These are phyloP conservation scores for Dascillus cervinus DNA, from an alignment of 2,888 invertebrate species.

Conservation along the genomic window DNA sequence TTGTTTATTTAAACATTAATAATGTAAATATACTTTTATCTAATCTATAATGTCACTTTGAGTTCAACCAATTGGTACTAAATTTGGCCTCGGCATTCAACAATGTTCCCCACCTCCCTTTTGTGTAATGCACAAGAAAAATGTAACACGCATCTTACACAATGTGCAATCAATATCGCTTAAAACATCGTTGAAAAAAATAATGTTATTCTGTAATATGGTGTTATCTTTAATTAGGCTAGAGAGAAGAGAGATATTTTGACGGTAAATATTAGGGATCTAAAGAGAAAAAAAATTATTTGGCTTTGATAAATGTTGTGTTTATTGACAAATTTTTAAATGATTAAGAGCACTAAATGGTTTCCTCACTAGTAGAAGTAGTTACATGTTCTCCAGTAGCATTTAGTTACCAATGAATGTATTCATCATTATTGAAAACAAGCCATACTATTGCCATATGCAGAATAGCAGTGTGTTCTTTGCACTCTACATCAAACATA, in stretches of 20 bases:
- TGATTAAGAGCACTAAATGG: conserved; percentile 22
- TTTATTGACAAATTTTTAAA: conserved; percentile 10
- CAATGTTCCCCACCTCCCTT: conserved; percentile 16
- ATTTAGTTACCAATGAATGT: conserved; percentile 22
- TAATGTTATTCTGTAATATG: conserved; percentile 25
- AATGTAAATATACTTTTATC: conserved; percentile 18
- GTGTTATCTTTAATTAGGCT: conserved; percentile 21
- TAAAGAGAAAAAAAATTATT: no score
- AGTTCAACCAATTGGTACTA: conserved; percentile 11
- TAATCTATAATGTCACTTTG: no score
- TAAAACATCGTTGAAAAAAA: conserved; percentile 14
- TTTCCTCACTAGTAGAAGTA: conserved; percentile 24
- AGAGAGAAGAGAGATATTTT: no score
- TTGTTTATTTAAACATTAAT: conserved; percentile 13
- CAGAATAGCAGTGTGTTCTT: conserved; percentile 20
- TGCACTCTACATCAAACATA: background rate
- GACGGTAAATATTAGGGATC: no score
- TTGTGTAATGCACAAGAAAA: conserved; percentile 16
- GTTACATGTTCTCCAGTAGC: conserved; percentile 25
- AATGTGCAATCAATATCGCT: conserved; percentile 16
- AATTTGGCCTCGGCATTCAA: conserved; percentile 13
- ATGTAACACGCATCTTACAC: conserved; percentile 17
- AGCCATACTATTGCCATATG: conserved; percentile 35
- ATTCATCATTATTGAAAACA: no score
- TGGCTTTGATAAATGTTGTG: conserved; percentile 16